Evolutionary conservation across 2,113 vertebrate species (phyloP), one percentile per base, ranked within the genome.

Genomic region (Sturnus vulgaris): DNA sequence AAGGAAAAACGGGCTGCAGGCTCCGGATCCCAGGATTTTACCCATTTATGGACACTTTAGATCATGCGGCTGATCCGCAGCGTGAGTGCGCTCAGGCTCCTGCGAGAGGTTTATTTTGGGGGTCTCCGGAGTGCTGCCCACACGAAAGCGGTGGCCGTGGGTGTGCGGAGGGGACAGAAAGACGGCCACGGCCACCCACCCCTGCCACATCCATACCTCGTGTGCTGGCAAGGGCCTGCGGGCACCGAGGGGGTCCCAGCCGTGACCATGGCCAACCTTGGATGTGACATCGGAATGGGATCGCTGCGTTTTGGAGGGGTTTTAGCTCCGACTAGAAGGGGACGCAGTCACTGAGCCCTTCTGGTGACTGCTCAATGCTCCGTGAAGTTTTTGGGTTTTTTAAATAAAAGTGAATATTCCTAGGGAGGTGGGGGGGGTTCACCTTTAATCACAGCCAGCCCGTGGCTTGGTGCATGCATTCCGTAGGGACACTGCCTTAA

Each of bases 1-100:
- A 0, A 52, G 66, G 40, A 37, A 70, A 35, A 70, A 18, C 2
- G 88, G 25, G 47, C 6, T 57, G 14, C 28, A 10, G 61, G 68
- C 69, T 83, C 24, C 19, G 4, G 1, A 72, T 77, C 30, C 35
- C 33, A 66, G 37, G 19, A 18, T 86, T 78, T 60, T 82, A 63
- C 53, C 93, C 94, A 56, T 95, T 88, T 94, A 79, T 86, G 92
- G 91, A 23, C 66, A 57, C 68, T 56, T 55, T 13, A 18, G 42
- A 30, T 69, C 49, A 1, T 4, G 71, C 40, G 52, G 59, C 55
- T 37, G 66, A 10, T 55, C 10, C 5, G 47, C 70, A 23, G 47
- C 30, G n/a, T 9, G 47, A 69, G 30, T 10, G 55, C 23, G 40
- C 61, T 28, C 59, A 1, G 1, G 47, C n/a, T 76, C 17, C 22